Conservation (phyloP, 2,888 invertebrate species). For the Apotomis turbidana region DNA sequence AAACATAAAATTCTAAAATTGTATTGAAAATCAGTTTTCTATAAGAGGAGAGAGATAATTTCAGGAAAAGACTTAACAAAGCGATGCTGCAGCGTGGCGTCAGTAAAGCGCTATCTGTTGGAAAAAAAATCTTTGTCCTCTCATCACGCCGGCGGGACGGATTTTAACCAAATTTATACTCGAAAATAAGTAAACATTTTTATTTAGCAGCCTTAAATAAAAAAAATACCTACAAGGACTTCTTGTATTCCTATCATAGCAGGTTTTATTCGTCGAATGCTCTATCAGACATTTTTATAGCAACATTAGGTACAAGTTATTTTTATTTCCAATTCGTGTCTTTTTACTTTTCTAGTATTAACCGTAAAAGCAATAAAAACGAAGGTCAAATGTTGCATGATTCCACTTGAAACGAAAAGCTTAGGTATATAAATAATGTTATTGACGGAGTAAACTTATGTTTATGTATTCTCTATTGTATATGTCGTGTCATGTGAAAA, state of each 20-base stretch:
- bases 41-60: too few species aligned
- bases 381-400: constrained; percentile 37
- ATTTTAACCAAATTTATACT: background rate
- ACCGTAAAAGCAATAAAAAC: constrained; percentile 24
- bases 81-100: too few species aligned
- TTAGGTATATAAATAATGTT: constrained; percentile 17
- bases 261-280: constrained; percentile 15
- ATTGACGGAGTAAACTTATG: constrained; percentile 10
- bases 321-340: constrained; percentile 38
- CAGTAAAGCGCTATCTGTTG: too few species aligned
- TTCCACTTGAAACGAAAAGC: constrained; percentile 28
- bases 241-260: constrained; percentile 1
- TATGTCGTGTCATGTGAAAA: constrained; percentile 32
- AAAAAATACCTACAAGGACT: background rate
- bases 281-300: constrained; percentile 26
- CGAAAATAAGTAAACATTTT: background rate
- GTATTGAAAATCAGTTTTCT: too few species aligned
- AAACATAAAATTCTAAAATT: too few species aligned
- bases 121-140: too few species aligned
- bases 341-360: constrained; percentile 39
- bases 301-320: constrained; percentile 24
- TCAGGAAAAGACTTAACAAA: too few species aligned
- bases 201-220: background rate
- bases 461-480: background rate
- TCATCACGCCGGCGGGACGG: too few species aligned